Evolutionary conservation across 2,113 vertebrate genomes (phyloP), one percentile per base, ranked within the genome.

Genomic region (Pholis gunnellus): DNA sequence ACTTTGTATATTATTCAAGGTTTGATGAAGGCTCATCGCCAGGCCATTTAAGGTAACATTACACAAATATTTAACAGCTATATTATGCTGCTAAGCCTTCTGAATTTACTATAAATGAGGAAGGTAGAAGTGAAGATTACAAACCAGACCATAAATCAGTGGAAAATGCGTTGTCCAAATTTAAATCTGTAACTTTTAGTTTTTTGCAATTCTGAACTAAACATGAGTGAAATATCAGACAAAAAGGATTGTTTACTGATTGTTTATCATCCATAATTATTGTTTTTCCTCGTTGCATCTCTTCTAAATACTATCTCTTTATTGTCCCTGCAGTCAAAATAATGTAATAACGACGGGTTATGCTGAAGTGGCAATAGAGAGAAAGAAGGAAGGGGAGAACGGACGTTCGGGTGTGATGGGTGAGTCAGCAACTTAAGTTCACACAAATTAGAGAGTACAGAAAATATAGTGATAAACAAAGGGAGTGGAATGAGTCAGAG

Each of bases 401-500:
- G 54, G 72, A 79, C 59, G 42, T 42, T 31, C 38, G 59, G 1
- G 34, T 67, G 57, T 29, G 64, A 27, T 14, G 31, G 25, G 34
- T 18, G 40, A 70, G 72, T 82, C 42, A 78, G 38, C n/a, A 64
- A n/a, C 44, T 25, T 17, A 67, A 27, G 14, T 1, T 11, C 17
- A 27, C 20, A 29, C 29, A 48, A 77, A 31, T 31, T 0, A 29
- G 68, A 44, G 14, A 66, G 20, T 31, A 10, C 40, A 18, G 14
- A 25, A 66, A 75, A 69, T 68, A 25, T 9, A 18, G 0, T 2
- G n/a, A 29, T 40, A 42, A 52, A 59, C 36, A 54, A 34, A 61
- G 31, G 42, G 50, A 54, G 75, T 25, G 50, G 40, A 4, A 54
- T 79, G 60, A 84, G 72, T 81, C 60, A 88, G 36, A 75, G 74